A percentile compares a stretch with the other conserved stretches of the same genome.
Conservation (phyloP, 2,113 vertebrate species). For the Misgurnus anguillicaudatus region DNA sequence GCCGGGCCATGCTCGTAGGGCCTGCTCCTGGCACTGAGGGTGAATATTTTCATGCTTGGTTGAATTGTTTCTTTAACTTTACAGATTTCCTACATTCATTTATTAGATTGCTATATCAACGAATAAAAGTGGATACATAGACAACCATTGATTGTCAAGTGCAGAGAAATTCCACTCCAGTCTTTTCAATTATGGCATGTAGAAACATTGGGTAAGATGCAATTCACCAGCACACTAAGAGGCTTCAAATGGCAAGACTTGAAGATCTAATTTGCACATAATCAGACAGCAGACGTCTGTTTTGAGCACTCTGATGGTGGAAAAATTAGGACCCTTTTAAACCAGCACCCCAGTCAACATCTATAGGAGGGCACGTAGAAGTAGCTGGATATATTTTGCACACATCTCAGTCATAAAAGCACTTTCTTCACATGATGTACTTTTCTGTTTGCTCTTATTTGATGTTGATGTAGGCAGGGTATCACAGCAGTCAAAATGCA, state of each 20-base stretch:
- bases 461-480: not conserved
- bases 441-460: not conserved
- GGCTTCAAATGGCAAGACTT: not conserved
- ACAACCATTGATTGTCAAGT: slow-evolving; percentile 9
- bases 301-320: slow-evolving; percentile 1
- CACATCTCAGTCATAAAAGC: slow-evolving; percentile 14
- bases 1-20: too few relatives aligned
- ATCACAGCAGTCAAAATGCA: not conserved
- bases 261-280: slow-evolving; percentile 36
- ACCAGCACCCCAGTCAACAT: not conserved
- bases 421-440: slow-evolving; percentile 11
- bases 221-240: not conserved
- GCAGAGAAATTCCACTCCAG: not conserved
- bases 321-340: slow-evolving; percentile 28
- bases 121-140: not conserved
- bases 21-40: too few relatives aligned
- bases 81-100: not conserved
- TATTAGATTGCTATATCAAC: not conserved
- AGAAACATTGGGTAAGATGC: slow-evolving; percentile 13
- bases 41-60: not conserved
- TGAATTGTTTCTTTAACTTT: not conserved
- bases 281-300: slow-evolving; percentile 21
- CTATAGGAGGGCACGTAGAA: not conserved
- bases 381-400: slow-evolving; percentile 3
- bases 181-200: not conserved